These are phyloP conservation scores for Aleiodes leptofemur DNA, from an alignment of 2,888 invertebrate genomes.

Conservation along the genomic window DNA sequence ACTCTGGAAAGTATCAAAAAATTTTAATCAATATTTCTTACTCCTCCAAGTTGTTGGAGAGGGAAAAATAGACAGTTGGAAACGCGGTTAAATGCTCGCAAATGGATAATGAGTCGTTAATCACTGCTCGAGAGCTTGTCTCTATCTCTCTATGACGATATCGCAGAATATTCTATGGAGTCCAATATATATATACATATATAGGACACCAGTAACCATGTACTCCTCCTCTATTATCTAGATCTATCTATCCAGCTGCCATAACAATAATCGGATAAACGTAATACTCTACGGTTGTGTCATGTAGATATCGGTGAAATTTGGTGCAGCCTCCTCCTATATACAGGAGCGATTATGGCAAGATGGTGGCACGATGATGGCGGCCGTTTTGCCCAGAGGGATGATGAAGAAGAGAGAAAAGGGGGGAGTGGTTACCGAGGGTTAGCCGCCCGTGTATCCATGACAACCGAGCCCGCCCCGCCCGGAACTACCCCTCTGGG, in stretches of 20 bases:
- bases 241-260: slow-evolving; percentile 20
- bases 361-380: slow-evolving; percentile 76
- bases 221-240: slow-evolving; percentile 32
- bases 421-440: slow-evolving; percentile 66
- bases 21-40: no score
- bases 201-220: slow-evolving; percentile 24
- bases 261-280: slow-evolving; percentile 41
- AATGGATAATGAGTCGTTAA: slow-evolving; percentile 13
- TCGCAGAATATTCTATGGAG: neutral
- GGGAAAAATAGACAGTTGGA: no score
- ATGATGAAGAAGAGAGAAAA: slow-evolving; percentile 50
- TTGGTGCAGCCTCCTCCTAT: slow-evolving; percentile 51
- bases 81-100: no score
- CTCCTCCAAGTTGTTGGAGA: no score
- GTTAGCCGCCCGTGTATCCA: slow-evolving; percentile 73
- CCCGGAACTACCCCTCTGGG: slow-evolving; percentile 66
- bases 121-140: neutral
- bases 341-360: slow-evolving; percentile 60
- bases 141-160: neutral
- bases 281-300: slow-evolving; percentile 35
- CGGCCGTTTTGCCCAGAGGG: slow-evolving; percentile 65
- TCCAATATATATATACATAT: neutral
- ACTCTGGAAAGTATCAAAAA: no score
- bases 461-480: slow-evolving; percentile 74
- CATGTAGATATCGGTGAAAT: slow-evolving; percentile 38